Conservation (phyloP, 2,797 vertebrate genomes). For the Morus bassanus region DNA sequence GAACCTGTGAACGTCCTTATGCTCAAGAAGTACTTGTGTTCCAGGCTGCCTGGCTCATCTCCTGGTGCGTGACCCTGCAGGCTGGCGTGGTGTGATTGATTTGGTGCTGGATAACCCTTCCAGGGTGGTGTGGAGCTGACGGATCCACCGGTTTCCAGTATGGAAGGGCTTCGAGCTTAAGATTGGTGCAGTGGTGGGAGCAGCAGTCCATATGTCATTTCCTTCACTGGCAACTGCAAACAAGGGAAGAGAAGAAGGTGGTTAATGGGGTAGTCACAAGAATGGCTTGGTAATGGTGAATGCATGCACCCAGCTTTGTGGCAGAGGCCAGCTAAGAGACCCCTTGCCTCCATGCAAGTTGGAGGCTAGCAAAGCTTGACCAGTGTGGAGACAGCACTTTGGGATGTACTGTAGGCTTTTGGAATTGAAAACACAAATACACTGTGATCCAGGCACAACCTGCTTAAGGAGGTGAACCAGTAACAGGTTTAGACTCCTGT, state of each 20-base stretch:
- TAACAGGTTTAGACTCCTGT: background rate
- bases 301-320: accelerated
- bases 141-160: background rate
- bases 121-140: background rate
- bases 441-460: background rate
- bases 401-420: background rate
- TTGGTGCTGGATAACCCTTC: background rate
- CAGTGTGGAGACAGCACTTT: background rate
- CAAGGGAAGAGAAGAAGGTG: background rate
- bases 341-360: background rate
- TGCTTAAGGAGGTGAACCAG: background rate
- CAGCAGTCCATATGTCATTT: background rate
- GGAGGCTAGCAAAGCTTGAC: background rate
- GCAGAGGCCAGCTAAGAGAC: background rate
- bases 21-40: background rate
- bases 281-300: accelerated
- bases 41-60: background rate
- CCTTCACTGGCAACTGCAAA: constrained; percentile 37
- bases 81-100: background rate
- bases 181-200: background rate
- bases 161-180: background rate
- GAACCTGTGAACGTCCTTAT: background rate
- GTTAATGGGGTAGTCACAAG: background rate
- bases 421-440: background rate
- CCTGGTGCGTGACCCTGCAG: background rate